These are phyloP conservation scores for Coelinius sp. DNA, from an alignment of 2,888 invertebrate genomes.

Conservation along the genomic window DNA sequence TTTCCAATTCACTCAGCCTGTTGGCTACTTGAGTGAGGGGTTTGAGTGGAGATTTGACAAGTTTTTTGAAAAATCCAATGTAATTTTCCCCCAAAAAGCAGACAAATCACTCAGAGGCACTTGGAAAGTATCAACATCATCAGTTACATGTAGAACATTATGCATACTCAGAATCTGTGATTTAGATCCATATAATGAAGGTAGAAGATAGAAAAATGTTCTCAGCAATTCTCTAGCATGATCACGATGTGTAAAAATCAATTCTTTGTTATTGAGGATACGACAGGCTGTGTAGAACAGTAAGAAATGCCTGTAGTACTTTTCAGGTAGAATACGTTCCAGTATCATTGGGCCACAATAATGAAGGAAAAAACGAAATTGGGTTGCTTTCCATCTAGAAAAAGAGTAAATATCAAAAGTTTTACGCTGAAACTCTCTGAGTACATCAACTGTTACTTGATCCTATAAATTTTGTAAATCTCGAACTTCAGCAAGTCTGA, in stretches of 20 bases:
- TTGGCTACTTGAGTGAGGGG: conserved; percentile 41
- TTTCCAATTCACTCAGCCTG: conserved; percentile 37
- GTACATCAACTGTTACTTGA: background rate
- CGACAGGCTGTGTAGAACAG: conserved; percentile 30
- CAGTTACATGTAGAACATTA: conserved; percentile 3
- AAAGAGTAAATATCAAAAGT: background rate
- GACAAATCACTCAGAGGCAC: conserved; percentile 28
- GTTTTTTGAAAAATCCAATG: conserved; percentile 32
- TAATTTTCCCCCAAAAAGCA: conserved; percentile 32
- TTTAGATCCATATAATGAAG: background rate
- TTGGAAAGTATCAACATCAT: background rate
- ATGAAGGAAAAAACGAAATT: conserved; percentile 45
- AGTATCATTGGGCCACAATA: conserved; percentile 34
- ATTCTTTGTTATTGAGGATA: background rate
- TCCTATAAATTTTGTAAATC: background rate
- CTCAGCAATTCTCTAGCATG: conserved; percentile 11
- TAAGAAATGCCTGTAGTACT: conserved; percentile 30
- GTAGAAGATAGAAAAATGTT: background rate
- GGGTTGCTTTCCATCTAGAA: conserved; percentile 20
- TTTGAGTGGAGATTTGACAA: conserved; percentile 34
- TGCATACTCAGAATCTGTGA: conserved; percentile 3
- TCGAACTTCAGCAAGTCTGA: background rate
- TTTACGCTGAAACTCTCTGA: conserved; percentile 20
- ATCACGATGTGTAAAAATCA: background rate
- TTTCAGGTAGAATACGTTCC: conserved; percentile 10